These are phyloP conservation scores for Brachionichthys hirsutus DNA, from an alignment of 2,113 vertebrate species.

Conservation along the genomic window DNA sequence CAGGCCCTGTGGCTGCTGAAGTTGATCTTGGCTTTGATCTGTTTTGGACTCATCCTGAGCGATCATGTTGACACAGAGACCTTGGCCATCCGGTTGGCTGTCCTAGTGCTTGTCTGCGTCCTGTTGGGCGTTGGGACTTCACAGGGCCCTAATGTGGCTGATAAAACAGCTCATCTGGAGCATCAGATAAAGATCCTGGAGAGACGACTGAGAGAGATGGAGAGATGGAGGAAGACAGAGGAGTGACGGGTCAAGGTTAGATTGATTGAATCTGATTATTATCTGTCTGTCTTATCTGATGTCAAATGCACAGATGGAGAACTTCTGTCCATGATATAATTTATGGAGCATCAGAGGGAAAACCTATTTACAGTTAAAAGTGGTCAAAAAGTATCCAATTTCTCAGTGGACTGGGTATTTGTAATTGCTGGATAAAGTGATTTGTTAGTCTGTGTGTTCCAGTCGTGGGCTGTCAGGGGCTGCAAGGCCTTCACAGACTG, in stretches of 20 bases:
- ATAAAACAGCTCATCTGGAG: constrained; percentile 48
- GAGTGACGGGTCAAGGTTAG: constrained; percentile 40
- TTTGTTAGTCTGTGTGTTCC: too few relatives aligned
- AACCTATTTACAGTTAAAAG: too few relatives aligned
- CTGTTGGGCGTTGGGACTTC: constrained; percentile 56
- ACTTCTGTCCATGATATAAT: too few relatives aligned
- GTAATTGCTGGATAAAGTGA: too few relatives aligned
- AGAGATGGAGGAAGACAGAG: constrained; percentile 53
- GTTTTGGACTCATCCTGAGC: constrained; percentile 66
- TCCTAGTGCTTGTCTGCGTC: constrained; percentile 59
- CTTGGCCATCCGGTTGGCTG: constrained; percentile 56
- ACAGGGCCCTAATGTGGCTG: not conserved
- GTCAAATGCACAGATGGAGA: not conserved
- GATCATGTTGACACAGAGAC: constrained; percentile 60
- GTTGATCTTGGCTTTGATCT: constrained; percentile 34
- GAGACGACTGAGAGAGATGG: constrained; percentile 63
- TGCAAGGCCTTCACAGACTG: too few relatives aligned
- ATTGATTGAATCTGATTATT: too few relatives aligned
- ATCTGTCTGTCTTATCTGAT: not conserved
- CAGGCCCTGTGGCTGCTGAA: constrained; percentile 69
- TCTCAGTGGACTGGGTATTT: too few relatives aligned
- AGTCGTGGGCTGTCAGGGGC: too few relatives aligned
- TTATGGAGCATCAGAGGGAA: too few relatives aligned
- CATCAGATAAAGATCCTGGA: constrained; percentile 66
- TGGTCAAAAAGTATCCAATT: too few relatives aligned